Conservation (phyloP, 2,888 invertebrate genomes). For the Drosophila niveifrons region DNA sequence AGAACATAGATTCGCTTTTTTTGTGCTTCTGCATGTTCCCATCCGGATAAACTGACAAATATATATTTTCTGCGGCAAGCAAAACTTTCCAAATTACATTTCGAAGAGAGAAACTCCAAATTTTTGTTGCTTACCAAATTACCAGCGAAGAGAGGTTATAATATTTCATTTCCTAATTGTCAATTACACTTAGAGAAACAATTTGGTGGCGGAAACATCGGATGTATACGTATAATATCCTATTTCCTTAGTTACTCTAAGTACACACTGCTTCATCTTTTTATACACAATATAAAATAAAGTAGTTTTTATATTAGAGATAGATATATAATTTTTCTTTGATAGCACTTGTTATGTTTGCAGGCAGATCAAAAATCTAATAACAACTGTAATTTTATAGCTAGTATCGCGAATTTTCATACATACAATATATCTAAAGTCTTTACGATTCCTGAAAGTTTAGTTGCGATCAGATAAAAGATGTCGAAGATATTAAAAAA, state of each 20-base stretch:
- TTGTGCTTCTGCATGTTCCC: constrained; percentile 24
- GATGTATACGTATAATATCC: background rate
- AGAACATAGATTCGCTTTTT: constrained; percentile 18
- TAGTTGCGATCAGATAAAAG: no score
- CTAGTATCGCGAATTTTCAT: no score
- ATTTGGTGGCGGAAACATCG: background rate
- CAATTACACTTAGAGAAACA: constrained; percentile 16
- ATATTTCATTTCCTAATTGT: constrained; percentile 36
- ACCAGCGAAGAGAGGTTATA: background rate
- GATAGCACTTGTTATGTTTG: no score
- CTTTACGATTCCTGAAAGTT: no score
- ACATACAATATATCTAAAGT: no score
- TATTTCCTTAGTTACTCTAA: background rate
- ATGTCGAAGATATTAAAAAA: no score
- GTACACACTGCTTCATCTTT: no score
- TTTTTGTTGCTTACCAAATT: constrained; percentile 10
- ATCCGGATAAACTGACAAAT: constrained; percentile 46
- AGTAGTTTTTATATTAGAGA: no score
- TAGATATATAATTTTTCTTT: no score
- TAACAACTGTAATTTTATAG: no score
- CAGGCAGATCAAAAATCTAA: no score
- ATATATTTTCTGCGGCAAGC: constrained; percentile 50
- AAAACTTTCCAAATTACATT: constrained; percentile 60
- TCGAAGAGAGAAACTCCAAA: constrained; percentile 25
- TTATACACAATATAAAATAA: no score